phyloP scores from a whole-genome alignment of 2,113 vertebrate species.

The Microtus pennsylvanicus region DNA sequence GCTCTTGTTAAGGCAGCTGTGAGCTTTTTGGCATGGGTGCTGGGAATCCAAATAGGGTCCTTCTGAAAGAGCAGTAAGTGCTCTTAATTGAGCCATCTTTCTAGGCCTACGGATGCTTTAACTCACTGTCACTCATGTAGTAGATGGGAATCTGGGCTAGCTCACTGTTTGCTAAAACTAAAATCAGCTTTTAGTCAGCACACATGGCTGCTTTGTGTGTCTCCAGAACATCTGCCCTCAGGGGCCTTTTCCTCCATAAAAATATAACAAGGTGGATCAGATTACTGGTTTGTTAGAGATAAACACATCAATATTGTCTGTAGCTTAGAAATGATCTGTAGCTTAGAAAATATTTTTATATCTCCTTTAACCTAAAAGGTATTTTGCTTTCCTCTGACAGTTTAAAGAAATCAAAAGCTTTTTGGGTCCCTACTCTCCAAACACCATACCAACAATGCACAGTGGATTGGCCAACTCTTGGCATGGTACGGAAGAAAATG shows the following conservation, averaged over 20 bases:
- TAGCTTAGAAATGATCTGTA: background rate
- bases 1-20: background rate
- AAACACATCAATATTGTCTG: background rate
- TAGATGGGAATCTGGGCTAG: background rate
- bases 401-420: constrained; percentile 6
- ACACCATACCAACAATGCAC: background rate
- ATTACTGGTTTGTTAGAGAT: background rate
- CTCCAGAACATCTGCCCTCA: background rate
- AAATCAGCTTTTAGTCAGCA: background rate
- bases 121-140: background rate
- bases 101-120: background rate
- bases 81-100: background rate
- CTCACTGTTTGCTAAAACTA: background rate
- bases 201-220: background rate
- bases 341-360: background rate
- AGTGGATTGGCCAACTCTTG: background rate
- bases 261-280: background rate
- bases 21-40: background rate
- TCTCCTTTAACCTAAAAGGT: constrained; percentile 27
- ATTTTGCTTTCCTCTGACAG: background rate
- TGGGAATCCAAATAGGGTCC: background rate
- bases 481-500: background rate
- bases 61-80: background rate
- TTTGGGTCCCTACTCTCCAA: background rate
- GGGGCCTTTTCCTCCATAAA: background rate